Conservation (phyloP, 2,888 invertebrate genomes). For the Acrobasis repandana region DNA sequence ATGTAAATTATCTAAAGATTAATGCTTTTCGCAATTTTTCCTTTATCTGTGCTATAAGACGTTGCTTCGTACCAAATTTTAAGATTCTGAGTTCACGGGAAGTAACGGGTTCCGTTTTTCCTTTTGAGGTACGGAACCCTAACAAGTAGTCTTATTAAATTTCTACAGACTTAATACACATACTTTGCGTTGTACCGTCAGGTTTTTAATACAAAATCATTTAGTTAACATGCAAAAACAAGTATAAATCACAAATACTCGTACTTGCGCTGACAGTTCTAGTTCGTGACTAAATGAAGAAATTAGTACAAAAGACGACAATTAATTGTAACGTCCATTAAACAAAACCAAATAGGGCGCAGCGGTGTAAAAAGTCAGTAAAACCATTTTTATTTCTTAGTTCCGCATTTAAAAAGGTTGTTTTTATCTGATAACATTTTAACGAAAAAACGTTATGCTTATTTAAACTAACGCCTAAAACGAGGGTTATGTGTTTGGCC, state of each 20-base stretch:
- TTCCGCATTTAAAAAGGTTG: background rate
- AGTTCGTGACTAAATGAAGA: slow-evolving; percentile 17
- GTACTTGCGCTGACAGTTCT: slow-evolving; percentile 1
- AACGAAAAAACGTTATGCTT: background rate
- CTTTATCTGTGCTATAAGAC: no score
- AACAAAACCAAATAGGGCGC: slow-evolving; percentile 5
- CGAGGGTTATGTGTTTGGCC: no score
- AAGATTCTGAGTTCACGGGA: no score
- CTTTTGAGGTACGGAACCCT: no score
- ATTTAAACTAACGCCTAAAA: no score
- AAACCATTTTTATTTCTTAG: background rate
- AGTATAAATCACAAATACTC: slow-evolving; percentile 3
- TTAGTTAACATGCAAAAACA: background rate
- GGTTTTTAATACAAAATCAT: background rate
- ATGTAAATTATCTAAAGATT: no score
- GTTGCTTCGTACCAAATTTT: no score
- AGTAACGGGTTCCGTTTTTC: no score
- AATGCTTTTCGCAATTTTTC: no score
- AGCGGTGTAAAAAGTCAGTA: background rate
- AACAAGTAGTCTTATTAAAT: no score
- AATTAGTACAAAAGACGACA: slow-evolving; percentile 5
- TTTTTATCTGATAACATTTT: background rate
- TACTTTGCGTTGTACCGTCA: background rate
- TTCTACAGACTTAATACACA: background rate
- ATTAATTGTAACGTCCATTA: slow-evolving; percentile 14